Conservation (phyloP, 2,888 invertebrate genomes). For the Spodoptera picta region DNA sequence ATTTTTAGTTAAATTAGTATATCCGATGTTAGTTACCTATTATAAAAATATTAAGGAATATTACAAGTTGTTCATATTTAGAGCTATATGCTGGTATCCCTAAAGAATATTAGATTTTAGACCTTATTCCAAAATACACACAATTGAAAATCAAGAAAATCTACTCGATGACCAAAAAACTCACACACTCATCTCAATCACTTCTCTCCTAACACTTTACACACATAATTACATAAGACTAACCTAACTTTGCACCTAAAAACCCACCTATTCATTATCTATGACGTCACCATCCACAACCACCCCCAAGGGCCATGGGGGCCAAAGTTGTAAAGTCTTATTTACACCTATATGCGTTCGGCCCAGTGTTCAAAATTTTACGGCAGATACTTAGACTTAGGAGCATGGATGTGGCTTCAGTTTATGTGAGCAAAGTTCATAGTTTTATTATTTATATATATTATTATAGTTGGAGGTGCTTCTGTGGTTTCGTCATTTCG, state of each 20-base stretch:
- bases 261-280: conserved; percentile 56
- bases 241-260: conserved; percentile 29
- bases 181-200: neutral
- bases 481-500: too few relatives aligned
- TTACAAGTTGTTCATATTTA: too few relatives aligned
- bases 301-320: conserved; percentile 54
- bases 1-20: too few relatives aligned
- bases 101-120: too few relatives aligned
- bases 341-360: conserved; percentile 69
- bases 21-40: too few relatives aligned
- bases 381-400: conserved; percentile 50
- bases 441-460: neutral
- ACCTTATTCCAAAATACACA: too few relatives aligned
- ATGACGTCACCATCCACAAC: conserved; percentile 50
- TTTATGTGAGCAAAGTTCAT: neutral
- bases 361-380: conserved; percentile 71
- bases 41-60: too few relatives aligned
- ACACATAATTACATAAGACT: conserved; percentile 22
- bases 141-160: too few relatives aligned
- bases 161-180: too few relatives aligned
- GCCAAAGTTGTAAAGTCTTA: conserved; percentile 69
- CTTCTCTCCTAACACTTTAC: neutral
- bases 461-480: too few relatives aligned
- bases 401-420: conserved; percentile 49
- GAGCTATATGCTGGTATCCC: too few relatives aligned